Percentiles rank a stretch among this genome's conserved stretches.
phyloP scores from a whole-genome alignment of 2,113 vertebrate species.

The Balaeniceps rex region DNA sequence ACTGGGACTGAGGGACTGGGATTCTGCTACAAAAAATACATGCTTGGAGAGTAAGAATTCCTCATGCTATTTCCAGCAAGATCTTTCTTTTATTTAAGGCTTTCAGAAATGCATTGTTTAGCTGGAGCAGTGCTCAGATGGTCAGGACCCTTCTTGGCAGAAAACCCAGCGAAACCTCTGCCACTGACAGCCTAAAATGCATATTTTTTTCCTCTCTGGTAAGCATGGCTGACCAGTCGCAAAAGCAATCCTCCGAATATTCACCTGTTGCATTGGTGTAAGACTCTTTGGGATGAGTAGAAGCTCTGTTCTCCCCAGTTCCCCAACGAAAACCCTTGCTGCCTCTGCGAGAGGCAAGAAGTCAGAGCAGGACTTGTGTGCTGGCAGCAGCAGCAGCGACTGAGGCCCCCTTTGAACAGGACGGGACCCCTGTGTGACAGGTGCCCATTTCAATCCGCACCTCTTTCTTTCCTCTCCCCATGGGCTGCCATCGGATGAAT shows the following conservation, averaged over 20 bases:
- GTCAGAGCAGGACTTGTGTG: neutral
- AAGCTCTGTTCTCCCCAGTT: neutral
- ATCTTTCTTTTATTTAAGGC: neutral
- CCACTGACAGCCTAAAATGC: neutral
- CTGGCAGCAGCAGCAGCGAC: neutral
- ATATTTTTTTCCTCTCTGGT: neutral
- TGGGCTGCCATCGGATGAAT: neutral
- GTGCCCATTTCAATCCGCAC: neutral
- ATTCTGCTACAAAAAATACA: slow-evolving; percentile 2
- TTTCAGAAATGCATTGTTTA: neutral
- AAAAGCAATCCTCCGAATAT: neutral
- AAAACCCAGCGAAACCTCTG: neutral
- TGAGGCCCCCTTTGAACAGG: neutral
- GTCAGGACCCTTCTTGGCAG: neutral
- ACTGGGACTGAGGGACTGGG: neutral
- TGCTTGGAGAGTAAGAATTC: neutral
- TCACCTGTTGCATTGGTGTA: neutral
- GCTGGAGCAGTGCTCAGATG: neutral
- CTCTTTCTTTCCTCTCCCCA: neutral
- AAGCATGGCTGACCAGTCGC: neutral
- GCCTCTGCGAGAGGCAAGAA: neutral
- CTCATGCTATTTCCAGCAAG: neutral
- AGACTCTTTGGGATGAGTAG: neutral
- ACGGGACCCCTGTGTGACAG: neutral
- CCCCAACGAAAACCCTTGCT: neutral